Conservation (phyloP, 2,113 vertebrate species). For the Alethe diademata region DNA sequence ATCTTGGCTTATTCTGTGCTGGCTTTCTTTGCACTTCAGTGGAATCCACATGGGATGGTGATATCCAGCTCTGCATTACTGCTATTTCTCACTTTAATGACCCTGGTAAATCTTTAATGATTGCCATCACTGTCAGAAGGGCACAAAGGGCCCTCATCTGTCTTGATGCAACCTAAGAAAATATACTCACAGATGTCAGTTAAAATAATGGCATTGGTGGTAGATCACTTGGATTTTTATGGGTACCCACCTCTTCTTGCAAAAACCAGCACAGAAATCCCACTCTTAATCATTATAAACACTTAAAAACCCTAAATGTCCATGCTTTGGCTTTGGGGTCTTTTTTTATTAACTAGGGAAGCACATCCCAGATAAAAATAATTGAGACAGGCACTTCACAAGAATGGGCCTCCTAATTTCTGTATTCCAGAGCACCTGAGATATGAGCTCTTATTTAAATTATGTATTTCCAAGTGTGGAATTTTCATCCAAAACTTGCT, state of each 20-base stretch:
- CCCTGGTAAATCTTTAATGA: constrained; percentile 62
- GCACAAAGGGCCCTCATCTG: constrained; percentile 18
- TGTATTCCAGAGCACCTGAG: not conserved
- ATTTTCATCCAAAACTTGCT: constrained; percentile 24
- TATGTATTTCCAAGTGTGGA: not conserved
- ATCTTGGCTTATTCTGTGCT: not conserved
- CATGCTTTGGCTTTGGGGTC: not conserved
- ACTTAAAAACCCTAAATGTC: not conserved
- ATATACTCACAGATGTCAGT: constrained; percentile 23
- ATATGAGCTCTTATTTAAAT: not conserved
- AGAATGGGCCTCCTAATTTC: not conserved
- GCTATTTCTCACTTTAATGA: constrained; percentile 66
- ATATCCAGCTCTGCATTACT: constrained; percentile 31
- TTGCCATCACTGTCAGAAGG: constrained; percentile 46
- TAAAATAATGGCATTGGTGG: constrained; percentile 44
- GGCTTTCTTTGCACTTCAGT: not conserved
- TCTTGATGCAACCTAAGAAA: constrained; percentile 33
- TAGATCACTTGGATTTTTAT: constrained; percentile 40
- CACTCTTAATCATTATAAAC: not conserved
- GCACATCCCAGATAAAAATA: not conserved
- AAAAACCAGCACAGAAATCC: not conserved
- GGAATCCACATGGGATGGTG: constrained; percentile 2
- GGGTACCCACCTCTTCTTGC: not conserved
- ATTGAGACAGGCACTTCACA: constrained; percentile 3
- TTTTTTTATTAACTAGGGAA: not conserved